phyloP scores from a whole-genome alignment of 2,113 vertebrate species.

The Rhabdomys dilectus region DNA sequence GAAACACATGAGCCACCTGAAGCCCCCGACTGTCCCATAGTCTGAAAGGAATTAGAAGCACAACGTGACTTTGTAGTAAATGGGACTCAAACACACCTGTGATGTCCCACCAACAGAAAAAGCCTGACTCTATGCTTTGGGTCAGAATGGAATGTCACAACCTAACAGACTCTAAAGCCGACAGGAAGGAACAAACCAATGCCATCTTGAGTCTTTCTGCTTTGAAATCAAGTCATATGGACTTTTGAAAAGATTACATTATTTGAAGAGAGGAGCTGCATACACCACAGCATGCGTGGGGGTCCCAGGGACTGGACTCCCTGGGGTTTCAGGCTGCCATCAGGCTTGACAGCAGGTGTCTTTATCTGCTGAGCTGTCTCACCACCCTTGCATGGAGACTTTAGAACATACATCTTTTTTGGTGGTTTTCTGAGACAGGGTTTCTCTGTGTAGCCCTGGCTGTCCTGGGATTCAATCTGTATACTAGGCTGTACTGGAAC shows the following conservation, averaged over 20 bases:
- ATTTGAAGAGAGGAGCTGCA: not conserved
- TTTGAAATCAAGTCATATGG: constrained; percentile 50
- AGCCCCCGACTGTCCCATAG: constrained; percentile 95
- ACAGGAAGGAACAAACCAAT: not conserved
- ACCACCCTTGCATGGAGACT: not conserved
- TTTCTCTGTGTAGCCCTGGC: not conserved
- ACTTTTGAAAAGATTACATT: not conserved
- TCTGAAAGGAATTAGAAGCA: constrained; percentile 82
- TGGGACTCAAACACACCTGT: not conserved
- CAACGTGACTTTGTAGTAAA: not conserved
- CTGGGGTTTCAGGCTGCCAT: not conserved
- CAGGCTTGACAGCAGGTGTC: not conserved
- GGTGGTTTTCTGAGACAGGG: not conserved
- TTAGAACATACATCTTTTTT: not conserved
- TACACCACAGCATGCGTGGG: not conserved
- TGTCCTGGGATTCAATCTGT: not conserved
- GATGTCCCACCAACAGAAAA: not conserved
- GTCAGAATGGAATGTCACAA: not conserved
- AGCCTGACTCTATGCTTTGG: not conserved
- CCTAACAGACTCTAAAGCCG: constrained; percentile 2
- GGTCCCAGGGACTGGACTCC: not conserved
- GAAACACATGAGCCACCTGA: constrained; percentile 93
- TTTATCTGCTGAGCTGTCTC: not conserved
- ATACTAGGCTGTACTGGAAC: not conserved
- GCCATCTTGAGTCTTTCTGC: constrained; percentile 40